Base-by-base conservation (phyloP, 2,888 invertebrate species). In the Caenorhabditis afra region DNA sequence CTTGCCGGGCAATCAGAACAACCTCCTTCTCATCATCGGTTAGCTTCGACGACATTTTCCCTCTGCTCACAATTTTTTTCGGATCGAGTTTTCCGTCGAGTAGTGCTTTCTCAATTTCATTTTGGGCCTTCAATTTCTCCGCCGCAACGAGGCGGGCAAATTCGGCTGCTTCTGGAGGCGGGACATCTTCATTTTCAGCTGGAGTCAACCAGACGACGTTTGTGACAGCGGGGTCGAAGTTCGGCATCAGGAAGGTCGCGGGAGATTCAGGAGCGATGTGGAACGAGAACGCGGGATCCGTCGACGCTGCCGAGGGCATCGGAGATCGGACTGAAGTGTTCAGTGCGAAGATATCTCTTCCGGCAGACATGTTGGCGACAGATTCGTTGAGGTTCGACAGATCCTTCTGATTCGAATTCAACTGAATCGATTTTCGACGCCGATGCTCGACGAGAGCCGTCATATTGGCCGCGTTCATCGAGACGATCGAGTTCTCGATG, bases 301-400 rank as follows among this genome's bases (percentile, higher is more conserved):
- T 22, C 29, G 61, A 16, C 12, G 61, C 16, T 16, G 11, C 35
- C n/a, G 29, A 16, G 8, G 12, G 1, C 14, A 11, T 45, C 5
- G 70, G 70, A 16, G 70, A 70, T 3, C 70, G 61, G 22, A 70
- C n/a, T 2, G 62, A 62, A 11, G 55, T 70, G 23, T 70, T 70
- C 70, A 70, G n/a, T 8, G 35, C 20, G 11, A 70, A 62, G 39
- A 70, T 70, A 44, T 70, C 70, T 47, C 70, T 70, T 61, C 39
- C 62, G 5, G 11, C 10, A 7, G 57, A 23, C 4, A 45, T 59
- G 44, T 68, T 68, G 20, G 23, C 12, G 22, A 55, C 0, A 1
- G 45, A 22, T 4, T 58, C 12, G 20, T 67, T 39, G 23, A 50
- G 58, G 22, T 37, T 45, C 35, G 29, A 45, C 45, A 52, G 44